phyloP scores from a whole-genome alignment of 2,888 invertebrate genomes.

The Metellina segmentata region DNA sequence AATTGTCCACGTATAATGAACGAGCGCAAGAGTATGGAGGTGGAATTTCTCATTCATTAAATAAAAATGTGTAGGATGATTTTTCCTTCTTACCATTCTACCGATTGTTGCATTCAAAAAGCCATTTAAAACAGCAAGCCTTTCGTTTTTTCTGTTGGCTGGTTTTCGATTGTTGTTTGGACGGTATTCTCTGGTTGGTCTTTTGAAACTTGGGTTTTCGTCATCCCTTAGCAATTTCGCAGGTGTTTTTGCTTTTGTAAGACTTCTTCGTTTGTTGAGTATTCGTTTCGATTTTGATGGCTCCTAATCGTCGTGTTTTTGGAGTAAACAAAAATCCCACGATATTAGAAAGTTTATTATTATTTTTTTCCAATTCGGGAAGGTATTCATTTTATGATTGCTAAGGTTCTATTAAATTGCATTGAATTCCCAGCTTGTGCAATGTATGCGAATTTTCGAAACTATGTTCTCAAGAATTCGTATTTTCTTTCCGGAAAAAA shows the following conservation, averaged over 20 bases:
- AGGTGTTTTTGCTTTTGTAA: not conserved
- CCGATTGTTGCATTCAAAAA: constrained; percentile 25
- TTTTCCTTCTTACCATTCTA: constrained; percentile 2
- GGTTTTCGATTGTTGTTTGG: constrained; percentile 9
- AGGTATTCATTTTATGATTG: too few species aligned
- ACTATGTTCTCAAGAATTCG: too few species aligned
- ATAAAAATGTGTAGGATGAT: constrained; percentile 19
- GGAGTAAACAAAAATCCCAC: too few species aligned
- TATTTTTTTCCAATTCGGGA: too few species aligned
- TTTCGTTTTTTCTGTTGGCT: constrained; percentile 6
- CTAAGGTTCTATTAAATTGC: too few species aligned
- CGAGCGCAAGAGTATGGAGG: not conserved
- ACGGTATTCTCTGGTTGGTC: not conserved
- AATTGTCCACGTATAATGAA: constrained; percentile 27
- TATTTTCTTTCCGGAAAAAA: too few species aligned
- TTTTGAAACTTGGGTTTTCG: not conserved
- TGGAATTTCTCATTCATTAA: constrained; percentile 22
- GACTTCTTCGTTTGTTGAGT: not conserved
- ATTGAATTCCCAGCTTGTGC: too few species aligned
- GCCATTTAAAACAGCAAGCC: not conserved
- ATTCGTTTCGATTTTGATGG: not conserved
- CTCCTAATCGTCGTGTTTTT: not conserved
- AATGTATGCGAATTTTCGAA: too few species aligned
- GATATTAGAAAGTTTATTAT: too few species aligned
- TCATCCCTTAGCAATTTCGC: not conserved